Base-by-base conservation (phyloP, 2,113 vertebrate species). In the Nyctibius bracteatus region DNA sequence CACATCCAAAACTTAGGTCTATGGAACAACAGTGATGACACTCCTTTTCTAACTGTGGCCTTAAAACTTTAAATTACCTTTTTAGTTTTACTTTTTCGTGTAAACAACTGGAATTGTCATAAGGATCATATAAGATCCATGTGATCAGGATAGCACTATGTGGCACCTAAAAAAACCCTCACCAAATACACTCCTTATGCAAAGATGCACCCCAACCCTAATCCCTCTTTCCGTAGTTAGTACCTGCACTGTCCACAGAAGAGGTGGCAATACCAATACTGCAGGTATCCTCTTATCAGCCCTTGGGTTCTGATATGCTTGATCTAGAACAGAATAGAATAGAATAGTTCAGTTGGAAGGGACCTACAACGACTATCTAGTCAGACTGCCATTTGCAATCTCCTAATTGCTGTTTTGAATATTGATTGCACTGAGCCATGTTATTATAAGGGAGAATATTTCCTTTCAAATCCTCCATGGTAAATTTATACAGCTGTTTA, bases 121-220 rank as follows among this genome's bases (percentile, higher is more conserved):
- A 24, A 0, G 1, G 27, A 37, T 73, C 35, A 44, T 62, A 4
- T 6, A 18, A 4, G 49, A 65, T 27, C 23, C 3, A 1, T 20
- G 2, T 24, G 43, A 77, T 63, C 46, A 59, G 49, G 33, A 55
- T 18, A 47, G 51, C 16, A 33, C n/a, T n/a, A 52, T 24, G 4
- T 39, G 9, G 17, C n/a, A 61, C 46, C 80, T 59, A n/a, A 43
- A 86, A 43, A 66, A 17, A 0, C 3, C 39, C 35, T 72, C 66
- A 80, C 17, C 19, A 68, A 75, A 83, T 22, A 35, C 10, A 44
- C 18, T 54, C 25, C 9, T 75, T 55, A 47, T 4, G 23, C 58
- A 83, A 77, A 84, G 47, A 82, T 14, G 27, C 23, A 65, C 7
- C n/a, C 39, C 73, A 82, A 20, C 14, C 43, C 67, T 92, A 82